Evolutionary conservation across 2,888 invertebrate species (phyloP), one percentile per base, ranked within the genome.

Genomic region (Spodoptera picta): DNA sequence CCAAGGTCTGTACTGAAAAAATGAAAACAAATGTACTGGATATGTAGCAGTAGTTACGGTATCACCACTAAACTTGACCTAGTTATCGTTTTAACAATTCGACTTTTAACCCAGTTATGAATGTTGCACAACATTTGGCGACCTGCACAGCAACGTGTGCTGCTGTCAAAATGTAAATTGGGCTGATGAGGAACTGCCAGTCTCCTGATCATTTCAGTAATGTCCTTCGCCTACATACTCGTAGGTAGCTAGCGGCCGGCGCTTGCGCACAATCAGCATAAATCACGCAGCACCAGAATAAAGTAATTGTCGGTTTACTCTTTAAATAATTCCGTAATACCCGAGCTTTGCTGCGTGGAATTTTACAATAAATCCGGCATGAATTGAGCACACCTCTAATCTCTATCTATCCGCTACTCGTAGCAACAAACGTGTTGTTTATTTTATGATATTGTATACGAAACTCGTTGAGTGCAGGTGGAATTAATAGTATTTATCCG

Each of bases 31-130:
- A 67, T 55, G 54, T 31, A 64, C 49, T 36, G 56, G 10, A 65
- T 55, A 64, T 61, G 63, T 58, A 52, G 50, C 12, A 62, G 36
- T 36, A 36, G 36, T 51, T 52, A 45, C 46, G 54, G 48, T 69
- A 57, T 69, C 53, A 60, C 52, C 12, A 65, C 75, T 87, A 87
- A 88, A 90, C 92, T 92, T 93, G 93, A 89, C 93, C 93, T 76
- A 88, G 75, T 84, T 91, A 69, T 80, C 66, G 60, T 72, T 75
- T 71, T 76, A 89, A 90, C 89, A 90, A 88, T 89, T 85, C 78
- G 51, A 82, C 67, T 75, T 86, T 84, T 86, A 87, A 87, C 88
- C 85, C 83, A 88, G 88, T 89, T 88, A 87, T 89, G 88, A 84
- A 51, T 11, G 83, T 91, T 92, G 85, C 90, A 83, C 89, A 90